A percentile compares a stretch with the other conserved stretches of the same genome.
Evolutionary conservation across 2,113 vertebrate genomes (phyloP).

Genomic region (Kryptolebias marmoratus): DNA sequence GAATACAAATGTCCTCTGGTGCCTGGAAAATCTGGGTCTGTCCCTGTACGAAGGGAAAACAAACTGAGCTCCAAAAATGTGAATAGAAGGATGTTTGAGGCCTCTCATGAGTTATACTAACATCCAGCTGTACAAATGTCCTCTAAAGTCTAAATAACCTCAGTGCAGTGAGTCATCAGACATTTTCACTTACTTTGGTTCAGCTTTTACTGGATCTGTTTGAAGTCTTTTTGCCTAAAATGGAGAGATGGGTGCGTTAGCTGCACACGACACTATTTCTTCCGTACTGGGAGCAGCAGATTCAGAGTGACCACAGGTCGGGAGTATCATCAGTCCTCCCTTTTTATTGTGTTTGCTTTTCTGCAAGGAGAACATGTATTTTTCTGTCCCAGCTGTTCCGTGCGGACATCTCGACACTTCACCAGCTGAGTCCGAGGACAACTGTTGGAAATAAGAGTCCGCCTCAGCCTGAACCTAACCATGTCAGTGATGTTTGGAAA

Average conservation of each 20-base stretch:
- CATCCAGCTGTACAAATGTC: background rate
- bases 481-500: constrained; percentile 23
- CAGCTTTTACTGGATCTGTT: background rate
- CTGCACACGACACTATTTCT: constrained; percentile 5
- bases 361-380: background rate
- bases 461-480: background rate
- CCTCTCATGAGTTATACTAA: background rate
- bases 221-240: constrained; percentile 16
- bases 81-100: background rate
- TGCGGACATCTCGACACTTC: background rate
- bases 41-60: constrained; percentile 7
- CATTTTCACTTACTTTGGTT: background rate
- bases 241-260: constrained; percentile 12
- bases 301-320: constrained; percentile 1
- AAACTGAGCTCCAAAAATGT: constrained; percentile 16
- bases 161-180: background rate
- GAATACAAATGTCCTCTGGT: too few relatives aligned
- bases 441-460: background rate
- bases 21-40: background rate
- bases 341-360: background rate
- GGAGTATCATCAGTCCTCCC: background rate
- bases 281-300: background rate
- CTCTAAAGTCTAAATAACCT: background rate
- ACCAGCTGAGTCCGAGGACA: background rate
- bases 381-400: background rate